A percentile compares a stretch with the other conserved stretches of the same genome.
phyloP scores from a whole-genome alignment of 2,797 vertebrate genomes.

The Parauchenoglanis punctatus region DNA sequence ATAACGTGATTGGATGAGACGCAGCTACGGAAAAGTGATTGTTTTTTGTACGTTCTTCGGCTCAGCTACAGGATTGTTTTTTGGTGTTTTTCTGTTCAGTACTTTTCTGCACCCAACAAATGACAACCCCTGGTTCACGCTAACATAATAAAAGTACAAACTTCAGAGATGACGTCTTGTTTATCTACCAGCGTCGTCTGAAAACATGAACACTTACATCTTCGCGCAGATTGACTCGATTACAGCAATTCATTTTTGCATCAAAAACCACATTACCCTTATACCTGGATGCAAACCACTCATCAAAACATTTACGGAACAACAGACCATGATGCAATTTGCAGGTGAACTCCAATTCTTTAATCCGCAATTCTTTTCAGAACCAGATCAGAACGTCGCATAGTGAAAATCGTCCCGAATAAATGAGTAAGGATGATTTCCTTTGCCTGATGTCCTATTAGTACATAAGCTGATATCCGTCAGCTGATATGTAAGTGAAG shows the following conservation, averaged over 20 bases:
- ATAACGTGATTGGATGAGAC: neutral
- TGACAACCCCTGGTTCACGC: neutral
- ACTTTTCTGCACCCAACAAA: neutral
- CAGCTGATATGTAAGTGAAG: conserved; percentile 7
- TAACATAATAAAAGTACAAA: neutral
- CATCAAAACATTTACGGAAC: too few relatives aligned
- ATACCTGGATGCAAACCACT: neutral
- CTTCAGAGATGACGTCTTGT: neutral
- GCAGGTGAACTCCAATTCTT: neutral
- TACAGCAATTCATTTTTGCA: neutral
- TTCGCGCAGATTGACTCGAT: neutral
- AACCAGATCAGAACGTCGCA: neutral
- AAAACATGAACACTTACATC: neutral
- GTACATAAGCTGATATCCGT: neutral
- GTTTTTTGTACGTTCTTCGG: too few relatives aligned
- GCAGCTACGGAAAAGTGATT: too few relatives aligned
- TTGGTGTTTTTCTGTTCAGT: neutral
- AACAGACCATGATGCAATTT: neutral
- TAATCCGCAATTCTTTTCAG: neutral
- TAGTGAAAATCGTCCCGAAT: neutral
- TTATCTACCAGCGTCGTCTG: neutral
- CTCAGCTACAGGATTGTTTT: too few relatives aligned
- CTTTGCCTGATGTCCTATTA: neutral
- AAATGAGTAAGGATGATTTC: neutral
- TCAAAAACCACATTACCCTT: neutral